Evolutionary conservation across 2,888 invertebrate species (phyloP).

Genomic region (Actias luna): DNA sequence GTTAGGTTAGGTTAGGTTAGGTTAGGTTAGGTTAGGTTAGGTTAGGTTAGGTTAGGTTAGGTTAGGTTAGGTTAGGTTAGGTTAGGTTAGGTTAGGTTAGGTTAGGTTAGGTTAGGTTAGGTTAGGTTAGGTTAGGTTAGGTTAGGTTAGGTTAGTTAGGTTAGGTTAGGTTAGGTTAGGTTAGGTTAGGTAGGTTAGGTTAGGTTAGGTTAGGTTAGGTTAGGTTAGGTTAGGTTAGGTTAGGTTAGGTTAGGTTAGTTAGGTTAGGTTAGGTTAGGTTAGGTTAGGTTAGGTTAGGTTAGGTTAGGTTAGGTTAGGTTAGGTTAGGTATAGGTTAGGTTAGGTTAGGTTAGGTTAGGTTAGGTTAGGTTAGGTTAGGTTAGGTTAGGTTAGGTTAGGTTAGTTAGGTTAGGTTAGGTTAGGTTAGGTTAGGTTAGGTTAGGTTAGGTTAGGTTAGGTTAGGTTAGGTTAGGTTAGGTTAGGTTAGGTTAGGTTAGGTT

Average conservation of each 20-base stretch:
- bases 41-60: too few species aligned
- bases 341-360: constrained; percentile 29
- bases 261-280: constrained; percentile 28
- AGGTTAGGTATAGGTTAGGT: constrained; percentile 26
- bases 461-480: constrained; percentile 30
- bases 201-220: constrained; percentile 27
- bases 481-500: constrained; percentile 26
- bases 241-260: constrained; percentile 26
- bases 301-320: constrained; percentile 23
- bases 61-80: too few species aligned
- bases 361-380: constrained; percentile 30
- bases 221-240: constrained; percentile 28
- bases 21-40: too few species aligned
- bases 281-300: constrained; percentile 24
- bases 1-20: too few species aligned
- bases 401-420: constrained; percentile 34
- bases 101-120: too few species aligned
- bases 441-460: constrained; percentile 31
- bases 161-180: too few species aligned
- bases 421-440: constrained; percentile 31
- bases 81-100: too few species aligned
- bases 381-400: constrained; percentile 32
- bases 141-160: too few species aligned
- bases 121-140: too few species aligned
- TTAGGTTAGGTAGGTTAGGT: too few species aligned